Evolutionary conservation across 2,113 vertebrate species (phyloP).

Genomic region (Nansenia antarctica): DNA sequence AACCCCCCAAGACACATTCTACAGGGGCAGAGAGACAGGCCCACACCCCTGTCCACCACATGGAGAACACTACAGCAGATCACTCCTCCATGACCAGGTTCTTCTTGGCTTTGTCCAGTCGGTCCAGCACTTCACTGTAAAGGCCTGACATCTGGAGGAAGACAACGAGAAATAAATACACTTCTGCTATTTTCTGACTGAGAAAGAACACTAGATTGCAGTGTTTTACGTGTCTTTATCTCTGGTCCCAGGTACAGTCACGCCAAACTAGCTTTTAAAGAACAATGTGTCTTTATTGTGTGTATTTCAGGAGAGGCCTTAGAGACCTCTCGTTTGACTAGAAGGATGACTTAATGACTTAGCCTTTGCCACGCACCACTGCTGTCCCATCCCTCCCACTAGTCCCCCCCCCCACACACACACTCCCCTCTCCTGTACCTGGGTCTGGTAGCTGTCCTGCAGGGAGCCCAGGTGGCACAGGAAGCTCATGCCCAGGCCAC

Average conservation of each 20-base stretch:
- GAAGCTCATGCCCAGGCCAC: constrained; percentile 83
- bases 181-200: not conserved
- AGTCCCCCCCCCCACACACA: no score
- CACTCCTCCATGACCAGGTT: constrained; percentile 65
- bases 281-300: no score
- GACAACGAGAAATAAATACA: no score
- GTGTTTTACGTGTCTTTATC: no score
- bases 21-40: not conserved
- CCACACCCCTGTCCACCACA: not conserved
- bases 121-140: constrained; percentile 81
- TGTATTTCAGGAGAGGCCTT: not conserved
- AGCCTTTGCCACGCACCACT: not conserved
- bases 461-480: constrained; percentile 81
- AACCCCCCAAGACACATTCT: not conserved
- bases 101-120: constrained; percentile 75
- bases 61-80: constrained; percentile 8
- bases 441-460: constrained; percentile 83
- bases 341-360: constrained; percentile 8
- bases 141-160: constrained; percentile 80
- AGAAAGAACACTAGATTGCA: not conserved
- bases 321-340: not conserved
- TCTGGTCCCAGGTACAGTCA: not conserved
- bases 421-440: no score
- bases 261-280: not conserved
- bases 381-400: no score